Percentiles rank a stretch among this genome's conserved stretches.
Conservation (phyloP, 37 sponge, comb jelly and placozoan species). For the Oscarella lobularis region DNA sequence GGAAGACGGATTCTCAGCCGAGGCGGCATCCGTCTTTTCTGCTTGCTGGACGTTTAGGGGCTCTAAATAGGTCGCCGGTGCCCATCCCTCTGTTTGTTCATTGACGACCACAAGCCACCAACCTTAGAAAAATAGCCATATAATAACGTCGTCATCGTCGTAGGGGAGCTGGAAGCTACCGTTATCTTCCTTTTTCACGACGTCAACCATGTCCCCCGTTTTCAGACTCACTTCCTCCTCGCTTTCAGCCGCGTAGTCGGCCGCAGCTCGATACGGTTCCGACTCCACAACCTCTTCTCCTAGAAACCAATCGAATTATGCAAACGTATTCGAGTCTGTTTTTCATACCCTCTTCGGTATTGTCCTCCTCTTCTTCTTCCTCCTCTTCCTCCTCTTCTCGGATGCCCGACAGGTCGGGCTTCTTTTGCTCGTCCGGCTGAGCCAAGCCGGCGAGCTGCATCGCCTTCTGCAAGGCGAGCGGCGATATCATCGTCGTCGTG, state of each 20-base stretch:
- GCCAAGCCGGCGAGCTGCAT: too few relatives aligned
- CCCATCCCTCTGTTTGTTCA: constrained; percentile 62
- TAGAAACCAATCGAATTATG: too few relatives aligned
- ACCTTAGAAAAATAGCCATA: constrained; percentile 29
- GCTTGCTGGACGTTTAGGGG: constrained; percentile 3
- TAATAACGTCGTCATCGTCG: too few relatives aligned
- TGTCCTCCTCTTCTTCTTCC: background rate
- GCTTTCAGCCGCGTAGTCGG: constrained; percentile 42
- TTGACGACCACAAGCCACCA: constrained; percentile 73
- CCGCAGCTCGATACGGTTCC: constrained; percentile 43
- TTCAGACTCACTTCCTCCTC: constrained; percentile 56
- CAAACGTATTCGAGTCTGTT: too few relatives aligned
- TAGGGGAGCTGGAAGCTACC: too few relatives aligned
- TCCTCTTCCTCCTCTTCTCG: background rate
- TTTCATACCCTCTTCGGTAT: background rate
- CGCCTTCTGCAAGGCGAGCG: too few relatives aligned
- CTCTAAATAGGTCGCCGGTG: constrained; percentile 65
- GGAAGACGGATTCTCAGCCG: too few relatives aligned
- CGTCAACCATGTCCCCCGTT: constrained; percentile 44
- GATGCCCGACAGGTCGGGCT: background rate
- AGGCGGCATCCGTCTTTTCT: too few relatives aligned
- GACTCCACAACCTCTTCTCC: constrained; percentile 7
- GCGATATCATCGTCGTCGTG: too few relatives aligned
- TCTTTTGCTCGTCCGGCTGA: background rate
- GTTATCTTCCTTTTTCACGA: constrained; percentile 70